These are phyloP conservation scores for Papilio gigon DNA, from an alignment of 2,888 invertebrate species.

Conservation along the genomic window DNA sequence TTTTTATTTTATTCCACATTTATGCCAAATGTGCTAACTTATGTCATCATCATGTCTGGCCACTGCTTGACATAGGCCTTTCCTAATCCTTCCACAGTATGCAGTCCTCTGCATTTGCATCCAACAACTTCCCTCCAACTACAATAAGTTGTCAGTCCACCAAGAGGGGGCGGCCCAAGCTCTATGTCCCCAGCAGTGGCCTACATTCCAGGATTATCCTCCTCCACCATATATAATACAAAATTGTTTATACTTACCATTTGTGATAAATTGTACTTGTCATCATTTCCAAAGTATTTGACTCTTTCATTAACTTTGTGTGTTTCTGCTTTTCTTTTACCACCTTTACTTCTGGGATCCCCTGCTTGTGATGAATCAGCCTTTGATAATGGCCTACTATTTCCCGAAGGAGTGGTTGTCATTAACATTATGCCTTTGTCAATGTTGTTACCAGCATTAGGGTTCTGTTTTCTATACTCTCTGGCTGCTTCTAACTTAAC, in stretches of 20 bases:
- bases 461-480: slow-evolving; percentile 74
- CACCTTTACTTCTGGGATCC: slow-evolving; percentile 70
- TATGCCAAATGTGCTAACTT: slow-evolving; percentile 5
- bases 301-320: slow-evolving; percentile 88
- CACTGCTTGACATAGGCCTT: no score
- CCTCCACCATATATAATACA: no score
- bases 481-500: slow-evolving; percentile 88
- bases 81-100: no score
- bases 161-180: no score
- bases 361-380: slow-evolving; percentile 57
- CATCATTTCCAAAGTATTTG: slow-evolving; percentile 95
- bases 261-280: slow-evolving; percentile 91
- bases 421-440: slow-evolving; percentile 85
- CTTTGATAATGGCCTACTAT: slow-evolving; percentile 84
- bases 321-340: slow-evolving; percentile 85
- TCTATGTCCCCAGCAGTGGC: no score
- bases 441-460: slow-evolving; percentile 58
- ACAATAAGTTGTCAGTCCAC: no score
- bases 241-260: slow-evolving; percentile 84
- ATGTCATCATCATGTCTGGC: no score
- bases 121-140: no score
- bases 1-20: no score
- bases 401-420: slow-evolving; percentile 85
- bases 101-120: no score
- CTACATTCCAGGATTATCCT: no score